Evolutionary conservation across 2,888 invertebrate genomes (phyloP).

Genomic region (Netelia melanura): DNA sequence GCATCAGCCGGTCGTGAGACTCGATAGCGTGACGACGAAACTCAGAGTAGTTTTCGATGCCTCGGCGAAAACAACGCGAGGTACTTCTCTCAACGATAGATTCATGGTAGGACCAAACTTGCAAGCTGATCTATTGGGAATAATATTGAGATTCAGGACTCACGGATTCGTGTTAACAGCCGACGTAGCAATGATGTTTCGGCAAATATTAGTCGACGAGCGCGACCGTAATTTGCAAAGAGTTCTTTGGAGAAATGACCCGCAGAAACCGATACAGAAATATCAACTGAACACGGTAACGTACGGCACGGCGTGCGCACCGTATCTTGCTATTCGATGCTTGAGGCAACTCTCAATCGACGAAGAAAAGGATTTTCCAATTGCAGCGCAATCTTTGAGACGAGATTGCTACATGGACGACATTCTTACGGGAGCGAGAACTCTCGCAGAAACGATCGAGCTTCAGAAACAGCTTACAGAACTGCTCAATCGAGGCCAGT

Average conservation of each 20-base stretch:
- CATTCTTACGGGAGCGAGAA: conserved; percentile 49
- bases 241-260: conserved; percentile 56
- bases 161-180: conserved; percentile 60
- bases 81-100: conserved; percentile 51
- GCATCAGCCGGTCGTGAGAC: conserved; percentile 57
- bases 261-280: conserved; percentile 10
- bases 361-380: conserved; percentile 43
- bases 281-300: conserved; percentile 60
- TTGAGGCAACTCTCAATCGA: conserved; percentile 52
- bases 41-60: conserved; percentile 52
- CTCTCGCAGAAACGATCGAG: conserved; percentile 16
- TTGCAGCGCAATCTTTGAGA: conserved; percentile 38
- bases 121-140: conserved; percentile 34
- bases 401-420: conserved; percentile 67
- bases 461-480: conserved; percentile 19
- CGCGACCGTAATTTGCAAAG: conserved; percentile 45
- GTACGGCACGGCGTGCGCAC: conserved; percentile 53
- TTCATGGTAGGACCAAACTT: conserved; percentile 50
- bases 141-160: conserved; percentile 55
- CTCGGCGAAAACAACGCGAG: conserved; percentile 55
- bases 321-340: conserved; percentile 61
- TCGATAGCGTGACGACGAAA: conserved; percentile 48
- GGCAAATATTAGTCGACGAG: conserved; percentile 48
- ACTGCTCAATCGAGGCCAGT: conserved; percentile 37
- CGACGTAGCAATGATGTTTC: conserved; percentile 59